Base-by-base conservation (phyloP, 2,888 invertebrate species). In the Hermaeophaga mercurialis region DNA sequence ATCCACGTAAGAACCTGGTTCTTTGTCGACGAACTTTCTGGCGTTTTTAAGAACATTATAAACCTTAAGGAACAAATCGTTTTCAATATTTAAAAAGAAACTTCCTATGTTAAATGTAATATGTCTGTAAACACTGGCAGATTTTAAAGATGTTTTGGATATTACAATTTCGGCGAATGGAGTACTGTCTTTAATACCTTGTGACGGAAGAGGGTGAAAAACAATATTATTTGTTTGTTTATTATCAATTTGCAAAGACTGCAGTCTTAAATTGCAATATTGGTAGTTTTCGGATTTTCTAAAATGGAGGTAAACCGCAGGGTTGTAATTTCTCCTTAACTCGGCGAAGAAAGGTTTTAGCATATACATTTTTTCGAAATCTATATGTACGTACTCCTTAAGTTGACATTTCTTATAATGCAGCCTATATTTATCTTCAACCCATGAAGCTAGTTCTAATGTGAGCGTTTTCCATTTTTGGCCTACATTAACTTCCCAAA, bases 341-440 rank as follows among this genome's bases (percentile, higher is more conserved):
- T 89, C 89, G 0, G 91, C 90, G 70, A 88, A 90, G 76, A 91
- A 91, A 0, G 93, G 92, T 73, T 90, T 90, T 0, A 89, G 86
- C 89, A 93, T 91, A 66, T 88, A 88, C 91, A 93, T 91, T 74
- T 88, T 90, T 45, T 85, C 85, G 64, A 93, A 83, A 72, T 92
- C 91, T 52, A 91, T 87, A 80, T 91, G 79, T 6, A 91, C 84
- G 72, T 88, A 89, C 71, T 91, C 90, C 72, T 90, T 89, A 38
- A 91, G 75, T 64, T 88, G 87, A 45, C 89, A 89, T 69, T 85
- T 86, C 67, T 85, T 85, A 63, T 85, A 83, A 9, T 87, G 86
- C 18, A 83, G 81, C 66, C 81, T 82, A 78, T 88, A 91, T 70
- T 89, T 88, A 63, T 91, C 90, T 73, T 92, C 92, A 41, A 91